These are phyloP conservation scores for Micronycteris hirsuta DNA, from an alignment of 2,113 vertebrate genomes.

Conservation along the genomic window DNA sequence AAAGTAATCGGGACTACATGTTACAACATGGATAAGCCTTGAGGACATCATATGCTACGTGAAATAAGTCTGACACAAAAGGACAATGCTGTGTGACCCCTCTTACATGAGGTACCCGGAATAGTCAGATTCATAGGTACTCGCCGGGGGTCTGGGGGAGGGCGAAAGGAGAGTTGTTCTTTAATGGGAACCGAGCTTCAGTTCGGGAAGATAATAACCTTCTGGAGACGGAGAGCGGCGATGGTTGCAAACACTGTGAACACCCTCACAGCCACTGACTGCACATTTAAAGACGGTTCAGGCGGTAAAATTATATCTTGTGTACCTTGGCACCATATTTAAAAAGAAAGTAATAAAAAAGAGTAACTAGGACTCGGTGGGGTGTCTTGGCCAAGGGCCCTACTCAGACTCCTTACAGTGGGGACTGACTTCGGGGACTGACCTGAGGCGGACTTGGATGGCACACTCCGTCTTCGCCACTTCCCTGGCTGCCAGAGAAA, in stretches of 20 bases:
- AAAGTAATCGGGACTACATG: neutral
- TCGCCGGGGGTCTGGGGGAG: neutral
- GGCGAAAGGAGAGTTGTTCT: neutral
- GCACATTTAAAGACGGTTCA: neutral
- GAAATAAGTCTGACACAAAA: neutral
- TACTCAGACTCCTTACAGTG: neutral
- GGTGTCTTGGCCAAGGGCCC: neutral
- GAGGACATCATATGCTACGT: neutral
- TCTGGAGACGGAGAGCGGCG: neutral
- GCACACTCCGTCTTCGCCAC: neutral
- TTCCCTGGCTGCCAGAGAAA: neutral
- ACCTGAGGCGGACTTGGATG: neutral
- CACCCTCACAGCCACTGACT: neutral
- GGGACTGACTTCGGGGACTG: neutral
- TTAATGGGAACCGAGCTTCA: neutral
- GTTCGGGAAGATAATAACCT: neutral
- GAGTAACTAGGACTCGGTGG: neutral
- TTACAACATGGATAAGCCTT: neutral
- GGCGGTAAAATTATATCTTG: neutral
- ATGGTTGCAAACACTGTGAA: neutral
- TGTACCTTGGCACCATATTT: neutral
- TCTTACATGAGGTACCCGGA: neutral
- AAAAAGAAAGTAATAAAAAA: neutral
- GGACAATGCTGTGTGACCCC: neutral
- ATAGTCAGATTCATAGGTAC: neutral